Evolutionary conservation across 2,888 invertebrate species (phyloP).

Genomic region (Andrena hattorfiana): DNA sequence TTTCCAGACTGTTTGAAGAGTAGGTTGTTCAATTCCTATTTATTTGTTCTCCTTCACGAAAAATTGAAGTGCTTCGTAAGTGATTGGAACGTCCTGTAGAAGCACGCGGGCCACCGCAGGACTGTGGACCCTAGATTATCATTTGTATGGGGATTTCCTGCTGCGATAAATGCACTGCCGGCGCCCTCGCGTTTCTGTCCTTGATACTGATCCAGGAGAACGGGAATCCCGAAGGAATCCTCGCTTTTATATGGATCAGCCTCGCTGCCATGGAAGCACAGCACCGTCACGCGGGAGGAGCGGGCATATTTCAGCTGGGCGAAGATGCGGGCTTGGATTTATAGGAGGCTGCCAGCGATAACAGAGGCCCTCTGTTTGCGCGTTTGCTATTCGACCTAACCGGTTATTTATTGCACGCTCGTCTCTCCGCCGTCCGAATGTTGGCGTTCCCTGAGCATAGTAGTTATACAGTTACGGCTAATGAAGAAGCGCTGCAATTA

Average conservation of each 20-base stretch:
- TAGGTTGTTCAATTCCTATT: neutral
- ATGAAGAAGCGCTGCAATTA: slow-evolving; percentile 5
- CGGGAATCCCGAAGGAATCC: slow-evolving; percentile 14
- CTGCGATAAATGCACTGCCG: slow-evolving; percentile 73
- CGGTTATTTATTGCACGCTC: slow-evolving; percentile 33
- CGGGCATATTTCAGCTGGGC: slow-evolving; percentile 35
- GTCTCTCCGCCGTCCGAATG: neutral
- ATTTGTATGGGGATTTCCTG: slow-evolving; percentile 74
- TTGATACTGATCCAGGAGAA: slow-evolving; percentile 56
- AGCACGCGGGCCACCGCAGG: slow-evolving; percentile 24
- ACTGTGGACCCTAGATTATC: slow-evolving; percentile 63
- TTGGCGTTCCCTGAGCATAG: neutral
- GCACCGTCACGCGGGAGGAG: slow-evolving; percentile 9
- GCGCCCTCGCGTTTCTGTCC: slow-evolving; percentile 52
- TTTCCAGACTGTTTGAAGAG: neutral
- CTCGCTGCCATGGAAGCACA: neutral
- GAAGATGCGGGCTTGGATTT: slow-evolving; percentile 61
- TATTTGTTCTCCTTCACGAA: neutral
- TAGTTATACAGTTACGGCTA: neutral
- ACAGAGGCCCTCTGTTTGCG: slow-evolving; percentile 30
- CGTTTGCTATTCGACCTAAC: slow-evolving; percentile 24
- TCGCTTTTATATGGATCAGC: slow-evolving; percentile 53
- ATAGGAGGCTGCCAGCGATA: slow-evolving; percentile 44
- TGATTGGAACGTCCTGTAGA: slow-evolving; percentile 10
- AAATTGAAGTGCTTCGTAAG: neutral